Base-by-base conservation (phyloP, 2,113 vertebrate species). In the Maccullochella peelii region DNA sequence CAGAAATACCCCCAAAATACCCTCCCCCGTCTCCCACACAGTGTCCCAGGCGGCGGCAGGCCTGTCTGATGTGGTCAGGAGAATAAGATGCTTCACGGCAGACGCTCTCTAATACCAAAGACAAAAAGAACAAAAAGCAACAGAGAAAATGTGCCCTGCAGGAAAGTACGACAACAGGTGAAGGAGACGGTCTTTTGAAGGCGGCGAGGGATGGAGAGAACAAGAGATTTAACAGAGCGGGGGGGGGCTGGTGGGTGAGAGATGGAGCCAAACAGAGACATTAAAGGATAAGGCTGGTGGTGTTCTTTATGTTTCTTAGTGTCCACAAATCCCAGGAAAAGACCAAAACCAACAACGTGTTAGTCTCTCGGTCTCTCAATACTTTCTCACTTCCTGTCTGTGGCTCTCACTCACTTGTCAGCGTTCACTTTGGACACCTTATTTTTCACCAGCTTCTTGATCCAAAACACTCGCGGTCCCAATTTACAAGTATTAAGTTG, bases 1-100 rank as follows among this genome's bases (percentile, higher is more conserved):
- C 80, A 73, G 27, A 74, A 73, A 66, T 15, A 82, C 23, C 82
- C 72, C 71, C 47, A 25, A 23, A 80, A 77, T 20, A n/a, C 49
- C 38, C 74, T 21, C 44, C n/a, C 38, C 11, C 23, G 0, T 9
- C 76, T 71, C 81, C 73, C 80, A 77, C 86, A 73, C 38, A 2
- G 55, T 3, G 80, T 78, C 61, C 69, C 69, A 3, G 66, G 71
- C 23, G 62, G 82, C 65, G 55, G 69, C 73, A 21, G 73, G 11
- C 4, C 30, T 47, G 74, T 86, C 69, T 91, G 81, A 90, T 90
- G 86, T 86, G 88, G 86, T 83, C 88, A 63, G 55, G 33, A 72
- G 80, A 65, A 80, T 74, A 40, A 75, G 82, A 77, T 9, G 72
- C 75, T 72, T 80, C 57, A 44, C 62, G 5, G 1, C 77, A 55